phyloP scores from a whole-genome alignment of 1,140 invertebrate genomes.

The Brachionus rubens region DNA sequence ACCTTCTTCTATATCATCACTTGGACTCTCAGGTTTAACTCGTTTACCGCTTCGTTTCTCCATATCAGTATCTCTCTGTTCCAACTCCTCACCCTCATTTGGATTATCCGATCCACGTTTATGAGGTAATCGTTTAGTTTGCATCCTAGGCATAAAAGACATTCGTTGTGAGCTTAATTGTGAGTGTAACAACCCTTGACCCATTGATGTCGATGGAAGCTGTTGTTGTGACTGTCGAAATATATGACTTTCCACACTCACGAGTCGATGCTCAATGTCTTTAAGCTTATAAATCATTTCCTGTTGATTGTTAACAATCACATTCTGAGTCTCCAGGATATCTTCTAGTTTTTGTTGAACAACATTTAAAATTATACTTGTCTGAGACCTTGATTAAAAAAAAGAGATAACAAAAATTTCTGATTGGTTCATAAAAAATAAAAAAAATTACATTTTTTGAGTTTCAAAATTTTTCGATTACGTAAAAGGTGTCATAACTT shows the following conservation, averaged over 20 bases:
- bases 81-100: neutral
- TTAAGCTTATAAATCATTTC: conserved; percentile 36
- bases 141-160: no score
- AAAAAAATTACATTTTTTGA: conserved; percentile 17
- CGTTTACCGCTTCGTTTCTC: neutral
- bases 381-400: conserved; percentile 8
- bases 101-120: no score
- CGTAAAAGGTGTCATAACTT: neutral
- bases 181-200: neutral
- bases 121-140: no score
- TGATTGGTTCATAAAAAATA: neutral
- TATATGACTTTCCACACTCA: conserved; percentile 18
- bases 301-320: conserved; percentile 35
- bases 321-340: conserved; percentile 15
- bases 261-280: conserved; percentile 3
- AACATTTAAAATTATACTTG: conserved; percentile 43
- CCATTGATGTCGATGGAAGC: neutral
- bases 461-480: neutral
- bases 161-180: neutral
- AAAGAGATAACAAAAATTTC: neutral
- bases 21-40: neutral
- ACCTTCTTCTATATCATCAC: neutral
- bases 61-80: neutral
- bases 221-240: neutral
- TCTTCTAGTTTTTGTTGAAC: conserved; percentile 33